Evolutionary conservation across 2,888 invertebrate genomes (phyloP), one percentile per base, ranked within the genome.

Genomic region (Therioaphis trifolii): DNA sequence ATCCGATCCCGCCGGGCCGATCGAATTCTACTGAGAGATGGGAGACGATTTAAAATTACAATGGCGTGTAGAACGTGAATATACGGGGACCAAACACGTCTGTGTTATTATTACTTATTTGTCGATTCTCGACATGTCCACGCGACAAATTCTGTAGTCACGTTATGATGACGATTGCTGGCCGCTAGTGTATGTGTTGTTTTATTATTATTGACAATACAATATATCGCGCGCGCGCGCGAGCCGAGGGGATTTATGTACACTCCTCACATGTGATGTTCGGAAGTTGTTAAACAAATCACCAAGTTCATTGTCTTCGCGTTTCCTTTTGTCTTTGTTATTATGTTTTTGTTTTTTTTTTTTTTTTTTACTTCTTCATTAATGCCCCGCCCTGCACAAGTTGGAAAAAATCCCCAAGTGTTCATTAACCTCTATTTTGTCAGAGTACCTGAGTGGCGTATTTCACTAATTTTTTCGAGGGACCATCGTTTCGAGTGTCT

Each of bases 231-330:
- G n/a, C 21, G 18, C 27, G 27, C 75, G 43, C 21, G 40, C n/a
- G 46, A 76, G 27, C 79, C 49, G 27, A 24, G 40, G 49, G 61
- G 46, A 74, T 82, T 74, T 74, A 74, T 52, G 49, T 72, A 74
- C 74, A 52, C 71, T 72, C 71, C 80, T 61, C 61, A 63, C 72
- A 58, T 71, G 46, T 71, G 69, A 80, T 72, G 82, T 72, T 82
- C 82, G 82, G 82, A 82, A 82, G 82, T 82, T 82, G 82, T 74
- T 66, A 82, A 82, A 82, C 82, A 82, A 74, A 82, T 74, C 74
- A 74, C 72, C 63, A 82, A 82, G 82, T 82, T 82, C 82, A 82
- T 82, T 82, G 82, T 82, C 82, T 82, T 74, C 27, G n/a, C 14
- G 52, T 82, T 82, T 82, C 63, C 82, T 63, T 52, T 82, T 82